These are phyloP conservation scores for Samia ricini DNA, from an alignment of 1,140 invertebrate species.

Conservation along the genomic window DNA sequence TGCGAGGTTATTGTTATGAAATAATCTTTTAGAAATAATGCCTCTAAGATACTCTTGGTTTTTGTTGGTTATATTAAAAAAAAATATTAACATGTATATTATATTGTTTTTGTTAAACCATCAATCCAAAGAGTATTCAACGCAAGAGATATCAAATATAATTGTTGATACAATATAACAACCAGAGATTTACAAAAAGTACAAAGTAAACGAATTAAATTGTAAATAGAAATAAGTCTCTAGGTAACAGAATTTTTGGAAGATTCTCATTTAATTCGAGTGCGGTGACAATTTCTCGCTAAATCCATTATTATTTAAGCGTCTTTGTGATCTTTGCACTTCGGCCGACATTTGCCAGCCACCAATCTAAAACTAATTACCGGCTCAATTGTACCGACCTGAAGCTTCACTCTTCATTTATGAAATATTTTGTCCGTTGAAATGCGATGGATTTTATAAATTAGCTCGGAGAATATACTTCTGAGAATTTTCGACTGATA, in stretches of 20 bases:
- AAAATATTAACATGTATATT: no score
- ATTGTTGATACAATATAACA: neutral
- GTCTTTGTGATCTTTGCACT: slow-evolving; percentile 36
- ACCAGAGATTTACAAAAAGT: neutral
- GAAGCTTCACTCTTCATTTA: slow-evolving; percentile 12
- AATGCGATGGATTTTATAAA: slow-evolving; percentile 3
- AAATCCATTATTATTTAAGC: slow-evolving; percentile 41
- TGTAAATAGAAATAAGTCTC: neutral
- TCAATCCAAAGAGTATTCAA: no score
- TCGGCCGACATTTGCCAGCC: slow-evolving; percentile 11
- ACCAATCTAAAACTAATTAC: slow-evolving; percentile 47
- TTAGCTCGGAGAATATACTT: neutral
- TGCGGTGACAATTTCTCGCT: slow-evolving; percentile 22
- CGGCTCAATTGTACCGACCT: slow-evolving; percentile 23
- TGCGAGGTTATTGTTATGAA: no score
- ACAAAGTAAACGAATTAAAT: neutral
- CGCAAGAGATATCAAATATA: no score
- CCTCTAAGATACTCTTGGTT: no score
- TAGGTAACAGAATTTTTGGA: neutral
- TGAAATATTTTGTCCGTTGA: slow-evolving; percentile 9
- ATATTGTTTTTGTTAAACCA: no score
- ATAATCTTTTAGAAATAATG: no score
- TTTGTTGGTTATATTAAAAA: no score
- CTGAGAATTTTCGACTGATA: neutral
- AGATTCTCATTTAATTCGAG: slow-evolving; percentile 24